These are phyloP conservation scores for Musca vetustissima DNA, from an alignment of 1,140 invertebrate genomes.

Conservation along the genomic window DNA sequence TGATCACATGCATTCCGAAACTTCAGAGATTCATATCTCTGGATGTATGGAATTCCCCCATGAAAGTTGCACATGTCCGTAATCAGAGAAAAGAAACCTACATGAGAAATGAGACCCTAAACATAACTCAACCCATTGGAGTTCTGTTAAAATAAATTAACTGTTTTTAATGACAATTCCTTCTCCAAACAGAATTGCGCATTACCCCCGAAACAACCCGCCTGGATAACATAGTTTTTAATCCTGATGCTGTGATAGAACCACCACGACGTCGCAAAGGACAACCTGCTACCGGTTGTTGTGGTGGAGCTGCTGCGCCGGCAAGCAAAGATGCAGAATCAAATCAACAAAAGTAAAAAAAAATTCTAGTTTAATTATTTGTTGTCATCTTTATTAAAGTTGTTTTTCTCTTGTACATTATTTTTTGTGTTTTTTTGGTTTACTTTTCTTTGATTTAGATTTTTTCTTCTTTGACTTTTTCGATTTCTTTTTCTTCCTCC, in stretches of 20 bases:
- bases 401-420: background rate
- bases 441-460: slow-evolving; percentile 36
- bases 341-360: slow-evolving; percentile 37
- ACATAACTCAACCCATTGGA: too few relatives aligned
- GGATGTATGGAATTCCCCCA: too few relatives aligned
- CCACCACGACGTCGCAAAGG: slow-evolving; percentile 29
- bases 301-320: slow-evolving; percentile 37
- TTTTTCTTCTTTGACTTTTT: slow-evolving; percentile 36
- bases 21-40: too few relatives aligned
- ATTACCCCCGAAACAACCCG: slow-evolving; percentile 48
- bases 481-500: slow-evolving; percentile 33
- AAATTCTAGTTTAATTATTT: background rate
- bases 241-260: slow-evolving; percentile 47
- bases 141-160: too few relatives aligned
- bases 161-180: slow-evolving; percentile 34
- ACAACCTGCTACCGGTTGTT: slow-evolving; percentile 35
- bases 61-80: too few relatives aligned
- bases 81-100: too few relatives aligned
- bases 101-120: too few relatives aligned
- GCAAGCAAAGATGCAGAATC: slow-evolving; percentile 31
- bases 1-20: too few relatives aligned
- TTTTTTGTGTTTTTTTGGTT: slow-evolving; percentile 33
- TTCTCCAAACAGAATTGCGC: slow-evolving; percentile 34
- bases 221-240: slow-evolving; percentile 46
- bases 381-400: too few relatives aligned